Conservation (phyloP, 2,113 vertebrate species). For the Ctenodactylus gundi region DNA sequence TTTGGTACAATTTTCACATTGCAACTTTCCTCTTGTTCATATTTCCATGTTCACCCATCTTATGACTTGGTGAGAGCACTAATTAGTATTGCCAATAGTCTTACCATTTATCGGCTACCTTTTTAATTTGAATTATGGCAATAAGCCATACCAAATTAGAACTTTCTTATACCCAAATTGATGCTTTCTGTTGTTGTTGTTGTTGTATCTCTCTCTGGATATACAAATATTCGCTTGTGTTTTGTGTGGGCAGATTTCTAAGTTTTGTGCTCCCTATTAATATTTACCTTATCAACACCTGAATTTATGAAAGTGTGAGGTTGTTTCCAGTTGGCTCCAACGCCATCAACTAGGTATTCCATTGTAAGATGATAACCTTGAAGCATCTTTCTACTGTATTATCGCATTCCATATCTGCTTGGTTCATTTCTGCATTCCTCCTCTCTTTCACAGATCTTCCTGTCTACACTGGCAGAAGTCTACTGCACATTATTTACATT, state of each 20-base stretch:
- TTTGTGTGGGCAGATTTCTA: constrained; percentile 25
- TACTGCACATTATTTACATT: constrained; percentile 11
- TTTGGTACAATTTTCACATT: neutral
- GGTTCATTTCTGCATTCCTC: neutral
- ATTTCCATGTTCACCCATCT: neutral
- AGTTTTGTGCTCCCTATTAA: constrained; percentile 50
- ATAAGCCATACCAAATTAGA: neutral
- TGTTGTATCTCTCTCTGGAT: neutral
- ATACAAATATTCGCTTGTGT: constrained; percentile 22
- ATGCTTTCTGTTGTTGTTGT: neutral
- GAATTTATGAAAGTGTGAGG: neutral
- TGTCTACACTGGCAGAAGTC: neutral
- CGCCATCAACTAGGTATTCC: neutral
- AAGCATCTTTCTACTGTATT: neutral
- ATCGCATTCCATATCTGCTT: neutral
- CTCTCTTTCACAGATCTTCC: neutral
- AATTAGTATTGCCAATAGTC: neutral
- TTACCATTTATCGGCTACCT: neutral
- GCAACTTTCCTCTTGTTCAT: neutral
- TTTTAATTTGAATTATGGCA: neutral
- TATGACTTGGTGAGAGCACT: neutral
- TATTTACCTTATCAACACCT: constrained; percentile 45
- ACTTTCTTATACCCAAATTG: neutral
- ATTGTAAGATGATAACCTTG: neutral
- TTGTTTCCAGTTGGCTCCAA: neutral